phyloP scores from a whole-genome alignment of 1,140 invertebrate genomes.

The Ganaspis sp. region DNA sequence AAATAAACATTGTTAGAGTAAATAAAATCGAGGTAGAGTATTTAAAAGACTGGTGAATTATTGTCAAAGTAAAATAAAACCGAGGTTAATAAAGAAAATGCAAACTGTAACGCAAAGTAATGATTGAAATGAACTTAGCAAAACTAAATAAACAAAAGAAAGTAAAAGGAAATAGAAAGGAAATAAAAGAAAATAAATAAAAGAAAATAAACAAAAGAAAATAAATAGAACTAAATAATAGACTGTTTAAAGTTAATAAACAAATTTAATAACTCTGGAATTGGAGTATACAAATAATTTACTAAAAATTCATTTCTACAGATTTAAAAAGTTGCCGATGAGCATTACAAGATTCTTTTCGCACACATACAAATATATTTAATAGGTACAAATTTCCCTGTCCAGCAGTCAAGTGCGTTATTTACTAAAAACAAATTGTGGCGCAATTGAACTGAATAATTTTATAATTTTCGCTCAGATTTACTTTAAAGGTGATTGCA shows the following conservation, averaged over 20 bases:
- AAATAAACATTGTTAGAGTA: background rate
- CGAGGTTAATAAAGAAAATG: too few relatives aligned
- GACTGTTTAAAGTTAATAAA: background rate
- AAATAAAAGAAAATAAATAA: too few relatives aligned
- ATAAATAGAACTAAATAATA: too few relatives aligned
- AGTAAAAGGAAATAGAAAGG: too few relatives aligned
- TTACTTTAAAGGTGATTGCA: background rate
- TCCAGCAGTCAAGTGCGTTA: background rate
- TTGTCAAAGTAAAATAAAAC: too few relatives aligned
- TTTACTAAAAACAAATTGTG: background rate
- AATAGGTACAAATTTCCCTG: background rate
- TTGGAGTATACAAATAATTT: background rate
- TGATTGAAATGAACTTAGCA: too few relatives aligned
- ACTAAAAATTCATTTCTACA: slow-evolving; percentile 3
- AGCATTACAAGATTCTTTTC: background rate
- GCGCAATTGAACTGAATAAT: background rate
- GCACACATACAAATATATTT: background rate
- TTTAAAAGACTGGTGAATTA: too few relatives aligned
- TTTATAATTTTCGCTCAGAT: slow-evolving; percentile 31
- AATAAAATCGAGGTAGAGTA: too few relatives aligned
- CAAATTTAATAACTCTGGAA: background rate
- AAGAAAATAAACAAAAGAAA: too few relatives aligned
- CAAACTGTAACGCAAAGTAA: too few relatives aligned
- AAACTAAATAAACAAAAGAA: too few relatives aligned
- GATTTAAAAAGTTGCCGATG: background rate